phyloP scores from a whole-genome alignment of 2,888 invertebrate genomes.

The Thymelicus acteon region DNA sequence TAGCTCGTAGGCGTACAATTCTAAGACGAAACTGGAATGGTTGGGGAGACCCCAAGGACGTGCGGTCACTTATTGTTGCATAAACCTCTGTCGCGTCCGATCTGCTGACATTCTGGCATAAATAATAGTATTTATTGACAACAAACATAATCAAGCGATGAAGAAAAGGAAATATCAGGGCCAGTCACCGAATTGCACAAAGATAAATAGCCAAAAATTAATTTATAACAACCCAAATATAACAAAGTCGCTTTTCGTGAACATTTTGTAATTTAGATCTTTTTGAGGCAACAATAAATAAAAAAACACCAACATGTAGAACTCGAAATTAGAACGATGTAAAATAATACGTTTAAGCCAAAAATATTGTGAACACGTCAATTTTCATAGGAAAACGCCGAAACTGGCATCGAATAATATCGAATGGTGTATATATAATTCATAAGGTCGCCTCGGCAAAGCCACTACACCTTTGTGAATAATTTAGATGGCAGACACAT shows the following conservation, averaged over 20 bases:
- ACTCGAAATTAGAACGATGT: constrained; percentile 14
- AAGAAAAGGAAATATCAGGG: background rate
- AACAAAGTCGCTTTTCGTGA: no score
- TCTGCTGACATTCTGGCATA: constrained; percentile 17
- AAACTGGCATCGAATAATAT: constrained; percentile 68
- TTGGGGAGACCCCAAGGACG: constrained; percentile 52
- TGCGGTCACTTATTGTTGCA: constrained; percentile 72
- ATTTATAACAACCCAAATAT: no score
- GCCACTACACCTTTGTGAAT: constrained; percentile 78
- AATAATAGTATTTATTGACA: background rate
- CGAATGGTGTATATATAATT: constrained; percentile 79
- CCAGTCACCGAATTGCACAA: no score
- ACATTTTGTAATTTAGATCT: no score
- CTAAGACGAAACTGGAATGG: constrained; percentile 60
- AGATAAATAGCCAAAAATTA: no score
- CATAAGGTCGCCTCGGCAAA: constrained; percentile 65
- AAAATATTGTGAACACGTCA: constrained; percentile 39
- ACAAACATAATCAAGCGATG: background rate
- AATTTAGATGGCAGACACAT: constrained; percentile 73
- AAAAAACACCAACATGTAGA: background rate
- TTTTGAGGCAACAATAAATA: constrained; percentile 1
- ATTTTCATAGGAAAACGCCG: constrained; percentile 54
- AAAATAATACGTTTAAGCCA: constrained; percentile 32
- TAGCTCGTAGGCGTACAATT: constrained; percentile 45
- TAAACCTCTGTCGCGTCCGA: constrained; percentile 41